phyloP scores from a whole-genome alignment of 2,888 invertebrate genomes.

The Tipula helvola region DNA sequence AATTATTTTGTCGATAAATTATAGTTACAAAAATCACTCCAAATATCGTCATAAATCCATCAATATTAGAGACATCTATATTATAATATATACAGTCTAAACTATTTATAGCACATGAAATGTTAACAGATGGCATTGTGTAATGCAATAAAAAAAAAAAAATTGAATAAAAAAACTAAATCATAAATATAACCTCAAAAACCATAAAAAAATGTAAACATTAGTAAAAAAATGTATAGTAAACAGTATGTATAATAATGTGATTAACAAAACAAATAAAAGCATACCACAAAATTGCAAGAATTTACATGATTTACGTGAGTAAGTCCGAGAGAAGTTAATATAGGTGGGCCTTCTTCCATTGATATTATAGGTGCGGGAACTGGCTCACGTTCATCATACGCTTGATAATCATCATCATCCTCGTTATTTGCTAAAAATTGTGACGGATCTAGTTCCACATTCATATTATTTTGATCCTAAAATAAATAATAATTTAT shows the following conservation, averaged over 20 bases:
- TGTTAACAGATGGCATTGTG: constrained; percentile 4
- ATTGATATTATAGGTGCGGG: not conserved
- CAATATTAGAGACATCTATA: not conserved
- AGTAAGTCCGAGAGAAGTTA: constrained; percentile 23
- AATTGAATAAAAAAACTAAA: not conserved
- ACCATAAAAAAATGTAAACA: not conserved
- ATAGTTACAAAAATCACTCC: too few species aligned
- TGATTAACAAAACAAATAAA: not conserved
- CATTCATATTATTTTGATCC: constrained; percentile 17
- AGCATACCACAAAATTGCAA: constrained; percentile 18
- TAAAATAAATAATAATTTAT: not conserved
- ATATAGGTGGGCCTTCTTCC: constrained; percentile 20
- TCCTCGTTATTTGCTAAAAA: constrained; percentile 26
- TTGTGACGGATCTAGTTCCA: constrained; percentile 33
- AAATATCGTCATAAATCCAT: not conserved
- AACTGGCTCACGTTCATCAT: not conserved
- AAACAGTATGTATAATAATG: not conserved
- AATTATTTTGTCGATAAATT: too few species aligned
- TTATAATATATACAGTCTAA: not conserved
- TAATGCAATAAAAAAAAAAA: not conserved
- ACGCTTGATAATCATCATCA: constrained; percentile 14
- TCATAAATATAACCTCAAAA: not conserved
- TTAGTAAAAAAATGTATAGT: not conserved
- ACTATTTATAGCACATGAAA: not conserved
- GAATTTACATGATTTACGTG: constrained; percentile 21